Percentiles rank a stretch among this genome's conserved stretches.
These are phyloP conservation scores for zebrafish (Danio rerio) DNA, from an alignment of 2,113 vertebrate genomes.

Conservation along the genomic window GRCz12tu NC_133196.1:12381501-12382000, in stretches of 20 bases:
- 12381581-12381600: slow-evolving; percentile 19
- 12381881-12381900: too few relatives aligned
- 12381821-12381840: too few relatives aligned
- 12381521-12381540: neutral
- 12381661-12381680: neutral
- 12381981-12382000: too few relatives aligned
- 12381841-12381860: neutral
- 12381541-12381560: neutral
- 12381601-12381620: slow-evolving; percentile 10
- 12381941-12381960: too few relatives aligned
- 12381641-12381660: slow-evolving; percentile 39
- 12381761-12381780: slow-evolving; percentile 30
- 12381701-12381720: slow-evolving; percentile 40
- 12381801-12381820: neutral
- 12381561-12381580: slow-evolving; percentile 6
- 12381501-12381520: neutral
- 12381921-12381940: too few relatives aligned
- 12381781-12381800: slow-evolving; percentile 38
- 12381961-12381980: too few relatives aligned
- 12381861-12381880: neutral
- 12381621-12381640: slow-evolving; percentile 34
- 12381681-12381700: slow-evolving; percentile 19
- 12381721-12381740: slow-evolving; percentile 49
- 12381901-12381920: too few relatives aligned
- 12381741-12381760: slow-evolving; percentile 45